Conservation (phyloP, 2,113 vertebrate genomes). For the Cebidichthys violaceus region DNA sequence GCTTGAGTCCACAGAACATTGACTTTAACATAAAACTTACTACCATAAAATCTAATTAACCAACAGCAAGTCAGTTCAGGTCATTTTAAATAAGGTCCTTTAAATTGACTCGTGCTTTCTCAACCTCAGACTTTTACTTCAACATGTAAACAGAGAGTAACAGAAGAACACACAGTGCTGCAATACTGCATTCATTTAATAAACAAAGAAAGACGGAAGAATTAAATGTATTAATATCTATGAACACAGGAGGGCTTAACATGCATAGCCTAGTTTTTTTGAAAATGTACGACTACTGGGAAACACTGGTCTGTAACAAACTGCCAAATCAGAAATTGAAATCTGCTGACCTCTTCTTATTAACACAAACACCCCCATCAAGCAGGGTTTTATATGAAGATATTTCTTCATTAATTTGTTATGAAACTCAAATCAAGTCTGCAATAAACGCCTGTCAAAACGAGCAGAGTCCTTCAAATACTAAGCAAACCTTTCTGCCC, state of each 20-base stretch:
- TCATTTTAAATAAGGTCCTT: conserved; percentile 25
- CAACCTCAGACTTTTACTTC: conserved; percentile 26
- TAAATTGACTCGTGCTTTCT: conserved; percentile 17
- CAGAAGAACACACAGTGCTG: conserved; percentile 36
- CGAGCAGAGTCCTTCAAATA: conserved; percentile 49
- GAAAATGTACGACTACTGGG: conserved; percentile 29
- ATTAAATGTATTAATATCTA: conserved; percentile 15
- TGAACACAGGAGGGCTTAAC: conserved; percentile 17
- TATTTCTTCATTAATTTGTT: neutral
- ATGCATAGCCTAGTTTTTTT: conserved; percentile 34
- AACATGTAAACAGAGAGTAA: conserved; percentile 16
- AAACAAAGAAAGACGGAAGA: conserved; percentile 30
- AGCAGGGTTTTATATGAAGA: neutral
- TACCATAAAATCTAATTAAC: neutral
- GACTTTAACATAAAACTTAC: conserved; percentile 28
- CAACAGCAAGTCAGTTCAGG: conserved; percentile 5
- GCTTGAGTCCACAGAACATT: conserved; percentile 34
- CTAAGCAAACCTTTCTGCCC: conserved; percentile 10
- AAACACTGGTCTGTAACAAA: conserved; percentile 39
- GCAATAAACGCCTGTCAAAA: conserved; percentile 17
- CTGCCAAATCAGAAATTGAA: conserved; percentile 12
- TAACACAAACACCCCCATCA: neutral
- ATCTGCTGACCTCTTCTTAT: neutral
- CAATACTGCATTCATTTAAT: conserved; percentile 37
- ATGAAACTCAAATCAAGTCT: conserved; percentile 12